Base-by-base conservation (phyloP, 2,888 invertebrate species). In the Eilema depressum region DNA sequence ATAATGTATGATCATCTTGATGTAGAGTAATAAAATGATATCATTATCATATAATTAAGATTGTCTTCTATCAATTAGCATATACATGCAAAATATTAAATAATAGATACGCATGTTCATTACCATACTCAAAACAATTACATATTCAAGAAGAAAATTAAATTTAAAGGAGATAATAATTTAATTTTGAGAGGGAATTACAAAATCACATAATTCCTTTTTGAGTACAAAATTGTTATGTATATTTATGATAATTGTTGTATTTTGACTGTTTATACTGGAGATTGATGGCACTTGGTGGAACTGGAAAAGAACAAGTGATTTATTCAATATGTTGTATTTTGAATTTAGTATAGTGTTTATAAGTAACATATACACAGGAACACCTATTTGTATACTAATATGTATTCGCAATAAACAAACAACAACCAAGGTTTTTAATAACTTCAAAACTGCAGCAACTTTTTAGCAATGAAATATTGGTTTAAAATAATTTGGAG, bases 401-500 rank as follows among this genome's bases (percentile, higher is more conserved):
- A 53, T 17, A 41, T 20, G 20, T 20, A 47, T 47, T 47, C 47
- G 20, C 20, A 47, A 47, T 1, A n/a, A n/a, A 53, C 10, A 53
- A 53, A 53, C 7, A 53, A 53, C 47, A 47, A 41, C 3, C 17
- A 41, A 41, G 17, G 20, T 20, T 7, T 20, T 17, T 20, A 8
- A 41, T 17, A 20, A 53, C 10, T 53, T 4, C 20, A 20, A n/a
- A 53, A 53, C 2, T 53, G 20, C 47, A 17, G 14, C 17, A 3
- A 20, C n/a, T 53, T 53, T n/a, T n/a, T 53, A 7, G 2, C n/a
- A n/a, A 2, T 53, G 2, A 20, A 47, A 7, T 20, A 41, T 20
- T n/a, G n/a, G 8, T n/a, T 53, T n/a, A n/a, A 53, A 63, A 33
- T 59, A 23, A 17, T 20, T 53, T 53, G n/a, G 12, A 41, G 88